phyloP scores from a whole-genome alignment of 2,113 vertebrate genomes.

The Anguilla japonica region DNA sequence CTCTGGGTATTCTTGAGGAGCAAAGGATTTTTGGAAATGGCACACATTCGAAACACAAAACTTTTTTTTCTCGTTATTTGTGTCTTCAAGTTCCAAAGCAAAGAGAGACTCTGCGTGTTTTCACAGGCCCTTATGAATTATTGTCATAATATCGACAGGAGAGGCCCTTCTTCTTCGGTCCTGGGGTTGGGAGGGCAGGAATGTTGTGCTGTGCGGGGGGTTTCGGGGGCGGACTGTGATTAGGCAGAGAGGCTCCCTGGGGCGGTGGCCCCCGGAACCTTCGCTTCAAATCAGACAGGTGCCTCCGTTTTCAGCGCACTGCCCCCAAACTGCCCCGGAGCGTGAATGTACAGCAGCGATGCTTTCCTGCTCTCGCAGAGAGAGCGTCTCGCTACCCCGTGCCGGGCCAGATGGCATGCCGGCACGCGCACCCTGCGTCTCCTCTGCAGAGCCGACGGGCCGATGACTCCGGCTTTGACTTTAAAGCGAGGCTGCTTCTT shows the following conservation, averaged over 20 bases:
- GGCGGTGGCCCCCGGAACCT: not conserved
- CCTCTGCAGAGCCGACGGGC: too few relatives aligned
- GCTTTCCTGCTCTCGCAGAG: too few relatives aligned
- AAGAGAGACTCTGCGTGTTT: not conserved
- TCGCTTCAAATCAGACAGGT: not conserved
- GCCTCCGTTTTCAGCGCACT: not conserved
- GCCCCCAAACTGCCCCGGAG: not conserved
- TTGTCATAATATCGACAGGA: not conserved
- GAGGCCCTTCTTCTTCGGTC: not conserved
- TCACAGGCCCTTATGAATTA: not conserved
- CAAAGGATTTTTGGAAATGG: not conserved
- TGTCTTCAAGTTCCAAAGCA: not conserved
- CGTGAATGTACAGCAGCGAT: too few relatives aligned
- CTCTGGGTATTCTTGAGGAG: conserved; percentile 5
- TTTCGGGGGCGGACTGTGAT: not conserved
- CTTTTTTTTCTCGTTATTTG: not conserved
- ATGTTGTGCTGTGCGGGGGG: not conserved
- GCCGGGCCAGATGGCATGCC: too few relatives aligned
- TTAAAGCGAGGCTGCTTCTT: conserved; percentile 33
- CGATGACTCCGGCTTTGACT: conserved; percentile 35
- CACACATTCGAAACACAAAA: not conserved
- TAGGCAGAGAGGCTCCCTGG: not conserved
- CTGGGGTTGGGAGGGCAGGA: not conserved
- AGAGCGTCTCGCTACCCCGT: too few relatives aligned
- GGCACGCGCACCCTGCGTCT: too few relatives aligned